Conservation (phyloP, 2,113 vertebrate species). For the Ramphastos sulfuratus region DNA sequence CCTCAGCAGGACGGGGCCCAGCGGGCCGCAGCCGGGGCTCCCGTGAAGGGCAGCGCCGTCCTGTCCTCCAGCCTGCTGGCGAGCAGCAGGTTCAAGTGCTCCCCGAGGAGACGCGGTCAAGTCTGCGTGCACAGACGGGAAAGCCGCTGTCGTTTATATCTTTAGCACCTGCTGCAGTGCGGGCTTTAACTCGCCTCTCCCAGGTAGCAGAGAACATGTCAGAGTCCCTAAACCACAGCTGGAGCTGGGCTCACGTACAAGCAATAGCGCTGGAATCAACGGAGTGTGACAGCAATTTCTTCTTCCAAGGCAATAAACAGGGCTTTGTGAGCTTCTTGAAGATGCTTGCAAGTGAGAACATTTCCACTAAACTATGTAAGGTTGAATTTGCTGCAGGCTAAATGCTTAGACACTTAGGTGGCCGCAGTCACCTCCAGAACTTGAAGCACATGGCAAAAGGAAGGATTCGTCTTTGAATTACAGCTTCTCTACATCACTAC, state of each 20-base stretch:
- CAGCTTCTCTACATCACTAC: not conserved
- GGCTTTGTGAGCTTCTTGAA: not conserved
- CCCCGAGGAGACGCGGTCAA: not conserved
- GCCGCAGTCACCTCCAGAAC: not conserved
- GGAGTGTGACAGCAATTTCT: rapidly evolving
- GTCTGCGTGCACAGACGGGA: not conserved
- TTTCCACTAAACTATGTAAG: not conserved
- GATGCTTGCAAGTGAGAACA: not conserved
- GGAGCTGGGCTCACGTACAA: rapidly evolving
- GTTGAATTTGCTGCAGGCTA: not conserved
- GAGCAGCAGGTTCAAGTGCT: not conserved
- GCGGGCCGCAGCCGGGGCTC: not conserved
- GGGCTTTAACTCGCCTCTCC: rapidly evolving
- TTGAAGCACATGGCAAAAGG: not conserved
- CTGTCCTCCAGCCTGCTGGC: not conserved
- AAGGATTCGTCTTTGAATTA: too few relatives aligned
- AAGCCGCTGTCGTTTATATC: not conserved
- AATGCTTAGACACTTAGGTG: not conserved
- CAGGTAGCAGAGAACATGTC: rapidly evolving
- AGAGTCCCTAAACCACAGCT: too few relatives aligned
- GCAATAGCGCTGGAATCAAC: rapidly evolving
- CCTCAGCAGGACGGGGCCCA: not conserved
- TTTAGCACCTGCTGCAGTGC: rapidly evolving
- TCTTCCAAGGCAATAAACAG: not conserved
- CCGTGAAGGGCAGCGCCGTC: not conserved